These are phyloP conservation scores for Colletes gigas DNA, from an alignment of 1,140 invertebrate genomes.

Conservation along the genomic window DNA sequence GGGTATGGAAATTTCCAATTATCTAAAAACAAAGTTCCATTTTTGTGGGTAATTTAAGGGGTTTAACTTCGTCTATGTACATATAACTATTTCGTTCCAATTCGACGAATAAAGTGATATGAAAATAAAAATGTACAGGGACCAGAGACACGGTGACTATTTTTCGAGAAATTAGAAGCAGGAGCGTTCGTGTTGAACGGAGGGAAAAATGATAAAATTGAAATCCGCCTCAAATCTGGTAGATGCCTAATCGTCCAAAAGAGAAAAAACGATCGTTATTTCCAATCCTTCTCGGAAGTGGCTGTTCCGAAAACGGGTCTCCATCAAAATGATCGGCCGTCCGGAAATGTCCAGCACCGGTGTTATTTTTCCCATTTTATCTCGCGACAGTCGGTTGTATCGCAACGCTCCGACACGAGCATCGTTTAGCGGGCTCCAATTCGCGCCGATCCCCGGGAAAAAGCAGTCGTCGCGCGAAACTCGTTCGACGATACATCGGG, in stretches of 20 bases:
- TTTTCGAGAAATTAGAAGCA: too few species aligned
- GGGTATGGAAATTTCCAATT: too few species aligned
- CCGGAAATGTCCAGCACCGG: background rate
- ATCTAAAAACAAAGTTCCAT: too few species aligned
- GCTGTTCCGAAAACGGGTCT: background rate
- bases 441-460: background rate
- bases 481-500: background rate
- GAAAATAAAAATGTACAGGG: too few species aligned
- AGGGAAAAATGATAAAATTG: background rate
- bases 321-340: background rate
- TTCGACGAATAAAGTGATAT: too few species aligned
- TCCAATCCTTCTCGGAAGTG: background rate
- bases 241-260: background rate
- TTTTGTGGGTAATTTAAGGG: too few species aligned
- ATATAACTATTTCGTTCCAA: too few species aligned
- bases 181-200: too few species aligned
- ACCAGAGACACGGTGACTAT: too few species aligned
- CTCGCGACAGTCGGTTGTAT: too few species aligned
- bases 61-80: too few species aligned
- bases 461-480: background rate
- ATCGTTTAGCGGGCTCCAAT: conserved; percentile 2
- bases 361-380: conserved; percentile 21
- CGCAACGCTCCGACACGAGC: background rate
- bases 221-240: too few species aligned
- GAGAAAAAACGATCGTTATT: background rate